Evolutionary conservation across 2,797 vertebrate species (phyloP).

Genomic region (Eremophila alpestris): DNA sequence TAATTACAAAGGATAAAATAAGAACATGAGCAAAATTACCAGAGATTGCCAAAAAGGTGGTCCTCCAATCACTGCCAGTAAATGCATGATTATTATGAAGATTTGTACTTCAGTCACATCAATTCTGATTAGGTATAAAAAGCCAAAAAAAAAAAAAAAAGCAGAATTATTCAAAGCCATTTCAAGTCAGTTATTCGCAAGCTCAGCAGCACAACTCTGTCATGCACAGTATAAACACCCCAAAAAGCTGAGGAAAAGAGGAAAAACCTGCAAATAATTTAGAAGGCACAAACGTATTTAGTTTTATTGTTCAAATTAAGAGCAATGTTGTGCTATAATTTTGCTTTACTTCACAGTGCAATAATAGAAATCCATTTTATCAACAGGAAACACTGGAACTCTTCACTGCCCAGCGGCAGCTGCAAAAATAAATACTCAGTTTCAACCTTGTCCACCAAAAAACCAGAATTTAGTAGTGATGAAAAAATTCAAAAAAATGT

Average conservation of each 20-base stretch:
- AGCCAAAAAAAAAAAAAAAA: constrained; percentile 76
- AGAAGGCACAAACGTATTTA: background rate
- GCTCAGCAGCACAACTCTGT: constrained; percentile 75
- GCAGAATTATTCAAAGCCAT: constrained; percentile 81
- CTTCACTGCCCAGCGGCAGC: background rate
- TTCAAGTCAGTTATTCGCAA: constrained; percentile 69
- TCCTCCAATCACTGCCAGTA: constrained; percentile 97
- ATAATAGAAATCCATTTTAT: constrained; percentile 45
- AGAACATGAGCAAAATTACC: constrained; percentile 84
- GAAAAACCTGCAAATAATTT: constrained; percentile 16
- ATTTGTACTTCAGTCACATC: constrained; percentile 99
- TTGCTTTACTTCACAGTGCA: constrained; percentile 59
- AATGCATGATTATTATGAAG: constrained; percentile 99
- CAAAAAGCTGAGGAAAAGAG: background rate
- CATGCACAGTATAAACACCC: constrained; percentile 72
- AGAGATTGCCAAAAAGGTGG: constrained; percentile 96
- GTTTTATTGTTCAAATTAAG: background rate
- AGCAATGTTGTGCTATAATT: background rate
- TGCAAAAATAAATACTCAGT: background rate
- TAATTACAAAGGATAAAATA: constrained; percentile 18
- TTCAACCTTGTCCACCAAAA: constrained; percentile 73
- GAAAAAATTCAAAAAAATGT: background rate
- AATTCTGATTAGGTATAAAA: constrained; percentile 90
- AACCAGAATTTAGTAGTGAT: background rate
- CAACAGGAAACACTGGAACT: constrained; percentile 39